Evolutionary conservation across 2,797 vertebrate genomes (phyloP), one percentile per base, ranked within the genome.

Genomic region (Oryzias sinensis): DNA sequence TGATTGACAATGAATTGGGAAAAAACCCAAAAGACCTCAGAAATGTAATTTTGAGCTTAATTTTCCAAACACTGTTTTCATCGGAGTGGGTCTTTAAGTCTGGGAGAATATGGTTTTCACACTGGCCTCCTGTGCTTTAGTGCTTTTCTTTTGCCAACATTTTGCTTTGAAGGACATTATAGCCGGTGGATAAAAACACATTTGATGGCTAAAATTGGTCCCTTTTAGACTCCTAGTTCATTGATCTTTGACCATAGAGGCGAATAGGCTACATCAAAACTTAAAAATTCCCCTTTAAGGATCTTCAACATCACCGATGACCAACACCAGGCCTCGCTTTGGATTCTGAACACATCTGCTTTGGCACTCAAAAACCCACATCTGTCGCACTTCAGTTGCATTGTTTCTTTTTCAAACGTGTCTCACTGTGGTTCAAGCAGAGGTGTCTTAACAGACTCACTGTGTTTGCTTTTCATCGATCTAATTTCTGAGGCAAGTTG

Each of bases 271-370:
- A 55, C 16, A 49, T 46, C 6, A 49, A 74, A 58, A 56, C 27
- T 27, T 51, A 17, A 47, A 80, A 56, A 42, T 63, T 67, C 57
- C 74, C 74, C 70, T 82, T 85, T 76, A 80, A 78, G 43, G 54
- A 63, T 44, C 49, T 22, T 60, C n/a, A 70, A 17, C 44, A 62
- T 55, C 45, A 51, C 45, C 18, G 59, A 51, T 16, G 62, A 62
- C 63, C 40, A 47, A 44, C 14, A 56, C 63, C 63, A 53, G 77
- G 77, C 77, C 64, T 66, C 69, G 46, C 48, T 59, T 49, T 56
- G 49, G 57, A 56, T 51, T 58, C 44, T 14, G 16, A 5, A 60
- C 25, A 61, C 52, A 44, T 62, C 42, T 56, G 24, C 27, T 66
- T 42, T 15, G 14, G 53, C 43, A 29, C 20, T 22, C 58, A 62